phyloP scores from a whole-genome alignment of 1,140 invertebrate genomes.

The Zophobas atratus region DNA sequence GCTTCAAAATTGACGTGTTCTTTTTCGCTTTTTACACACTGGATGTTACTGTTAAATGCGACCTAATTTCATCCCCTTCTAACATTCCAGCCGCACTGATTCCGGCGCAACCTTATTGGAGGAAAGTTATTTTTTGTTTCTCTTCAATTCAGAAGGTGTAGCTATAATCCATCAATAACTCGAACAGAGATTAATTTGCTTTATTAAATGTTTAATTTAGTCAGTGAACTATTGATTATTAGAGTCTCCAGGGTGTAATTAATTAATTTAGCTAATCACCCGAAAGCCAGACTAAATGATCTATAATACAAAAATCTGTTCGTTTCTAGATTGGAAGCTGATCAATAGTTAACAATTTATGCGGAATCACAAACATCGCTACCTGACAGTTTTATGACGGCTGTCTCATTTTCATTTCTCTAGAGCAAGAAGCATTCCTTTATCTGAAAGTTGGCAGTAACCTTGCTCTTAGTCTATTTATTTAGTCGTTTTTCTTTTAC shows the following conservation, averaged over 20 bases:
- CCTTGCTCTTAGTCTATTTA: slow-evolving; percentile 13
- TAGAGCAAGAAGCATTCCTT: neutral
- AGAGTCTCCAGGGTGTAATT: slow-evolving; percentile 30
- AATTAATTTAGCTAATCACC: slow-evolving; percentile 39
- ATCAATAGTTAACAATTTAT: slow-evolving; percentile 12
- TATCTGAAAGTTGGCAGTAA: slow-evolving; percentile 39
- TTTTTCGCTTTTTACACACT: too few relatives aligned
- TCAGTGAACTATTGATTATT: slow-evolving; percentile 34
- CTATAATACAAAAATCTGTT: neutral
- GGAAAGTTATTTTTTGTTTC: neutral
- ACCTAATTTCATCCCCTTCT: too few relatives aligned
- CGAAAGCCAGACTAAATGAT: slow-evolving; percentile 11
- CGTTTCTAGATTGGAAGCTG: neutral
- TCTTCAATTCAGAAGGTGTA: slow-evolving; percentile 2
- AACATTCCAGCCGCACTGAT: neutral
- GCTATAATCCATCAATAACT: slow-evolving; percentile 41
- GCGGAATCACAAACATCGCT: neutral
- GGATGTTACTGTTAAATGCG: too few relatives aligned
- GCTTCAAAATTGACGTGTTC: too few relatives aligned
- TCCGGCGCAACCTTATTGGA: neutral
- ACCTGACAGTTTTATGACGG: neutral
- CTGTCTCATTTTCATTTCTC: slow-evolving; percentile 34
- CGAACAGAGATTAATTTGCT: slow-evolving; percentile 30
- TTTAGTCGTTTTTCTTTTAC: slow-evolving; percentile 31
- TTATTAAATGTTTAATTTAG: slow-evolving; percentile 39